A percentile compares a stretch with the other conserved stretches of the same genome.
Evolutionary conservation across 2,797 vertebrate species (phyloP).

Genomic region (Aviceda leuphotes): DNA sequence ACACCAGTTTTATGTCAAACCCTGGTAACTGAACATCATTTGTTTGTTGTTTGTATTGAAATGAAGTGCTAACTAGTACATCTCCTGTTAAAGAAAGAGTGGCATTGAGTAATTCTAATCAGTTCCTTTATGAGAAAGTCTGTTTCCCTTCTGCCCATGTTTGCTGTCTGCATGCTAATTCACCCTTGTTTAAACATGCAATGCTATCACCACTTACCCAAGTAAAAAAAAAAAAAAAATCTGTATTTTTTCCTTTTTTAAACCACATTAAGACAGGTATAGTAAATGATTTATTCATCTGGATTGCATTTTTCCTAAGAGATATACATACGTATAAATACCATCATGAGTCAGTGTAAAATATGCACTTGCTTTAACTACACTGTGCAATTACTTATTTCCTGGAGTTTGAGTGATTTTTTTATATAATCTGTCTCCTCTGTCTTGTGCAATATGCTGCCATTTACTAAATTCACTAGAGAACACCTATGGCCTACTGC

Average conservation of each 20-base stretch:
- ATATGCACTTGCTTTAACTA: not conserved
- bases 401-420: not conserved
- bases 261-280: not conserved
- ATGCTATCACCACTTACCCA: not conserved
- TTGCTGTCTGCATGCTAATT: slow-evolving; percentile 69
- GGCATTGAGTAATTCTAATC: slow-evolving; percentile 37
- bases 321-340: not conserved
- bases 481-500: slow-evolving; percentile 23
- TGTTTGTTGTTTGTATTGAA: slow-evolving; percentile 31
- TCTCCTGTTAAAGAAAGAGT: slow-evolving; percentile 25
- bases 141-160: slow-evolving; percentile 48
- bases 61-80: slow-evolving; percentile 56
- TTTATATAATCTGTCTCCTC: not conserved
- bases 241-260: not conserved
- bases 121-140: slow-evolving; percentile 43
- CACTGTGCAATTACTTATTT: not conserved
- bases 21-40: slow-evolving; percentile 23
- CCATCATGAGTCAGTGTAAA: not conserved
- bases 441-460: not conserved
- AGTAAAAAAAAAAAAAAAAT: too few relatives aligned
- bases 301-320: not conserved
- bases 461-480: not conserved
- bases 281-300: not conserved
- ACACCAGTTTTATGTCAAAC: not conserved
- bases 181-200: not conserved